These are phyloP conservation scores for Ceratothoa steindachneri DNA, from an alignment of 2,888 invertebrate genomes.

Conservation along the genomic window DNA sequence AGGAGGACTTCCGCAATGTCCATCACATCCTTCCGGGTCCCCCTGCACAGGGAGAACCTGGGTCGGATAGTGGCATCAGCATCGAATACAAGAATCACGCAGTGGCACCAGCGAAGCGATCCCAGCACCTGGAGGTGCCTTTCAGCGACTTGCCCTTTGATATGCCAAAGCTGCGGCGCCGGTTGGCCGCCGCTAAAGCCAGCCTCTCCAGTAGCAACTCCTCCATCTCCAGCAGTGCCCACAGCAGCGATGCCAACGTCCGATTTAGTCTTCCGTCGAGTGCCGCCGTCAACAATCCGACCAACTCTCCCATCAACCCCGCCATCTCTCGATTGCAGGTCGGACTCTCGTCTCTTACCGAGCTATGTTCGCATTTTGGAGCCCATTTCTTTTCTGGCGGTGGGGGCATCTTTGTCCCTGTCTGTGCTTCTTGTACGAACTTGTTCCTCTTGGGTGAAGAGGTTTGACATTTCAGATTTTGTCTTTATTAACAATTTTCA, in stretches of 20 bases:
- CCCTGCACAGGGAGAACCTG: slow-evolving; percentile 50
- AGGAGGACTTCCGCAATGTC: slow-evolving; percentile 37
- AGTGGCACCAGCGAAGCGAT: slow-evolving; percentile 22
- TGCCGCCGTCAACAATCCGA: slow-evolving; percentile 1
- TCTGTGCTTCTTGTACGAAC: too few relatives aligned
- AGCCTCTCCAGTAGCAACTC: slow-evolving; percentile 45
- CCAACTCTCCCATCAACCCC: slow-evolving; percentile 20
- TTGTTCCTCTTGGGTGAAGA: too few relatives aligned
- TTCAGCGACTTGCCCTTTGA: slow-evolving; percentile 78
- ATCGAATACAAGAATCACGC: slow-evolving; percentile 54
- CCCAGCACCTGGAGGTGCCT: slow-evolving; percentile 31
- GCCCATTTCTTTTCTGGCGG: background rate
- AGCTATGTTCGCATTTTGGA: fast-evolving
- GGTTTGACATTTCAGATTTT: too few relatives aligned
- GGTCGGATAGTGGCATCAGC: slow-evolving; percentile 80
- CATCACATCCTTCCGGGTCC: slow-evolving; percentile 40
- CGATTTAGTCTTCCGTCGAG: slow-evolving; percentile 22
- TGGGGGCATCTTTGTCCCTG: too few relatives aligned
- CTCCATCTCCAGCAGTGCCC: slow-evolving; percentile 37
- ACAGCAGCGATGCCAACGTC: slow-evolving; percentile 25
- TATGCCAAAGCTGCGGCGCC: slow-evolving; percentile 74
- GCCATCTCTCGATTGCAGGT: slow-evolving; percentile 38
- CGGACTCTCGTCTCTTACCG: background rate
- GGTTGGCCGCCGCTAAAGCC: slow-evolving; percentile 52
- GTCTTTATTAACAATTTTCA: too few relatives aligned